Evolutionary conservation across 1,140 invertebrate species (phyloP), one percentile per base, ranked within the genome.

Genomic region (fruit fly (Drosophila melanogaster)): DNA sequence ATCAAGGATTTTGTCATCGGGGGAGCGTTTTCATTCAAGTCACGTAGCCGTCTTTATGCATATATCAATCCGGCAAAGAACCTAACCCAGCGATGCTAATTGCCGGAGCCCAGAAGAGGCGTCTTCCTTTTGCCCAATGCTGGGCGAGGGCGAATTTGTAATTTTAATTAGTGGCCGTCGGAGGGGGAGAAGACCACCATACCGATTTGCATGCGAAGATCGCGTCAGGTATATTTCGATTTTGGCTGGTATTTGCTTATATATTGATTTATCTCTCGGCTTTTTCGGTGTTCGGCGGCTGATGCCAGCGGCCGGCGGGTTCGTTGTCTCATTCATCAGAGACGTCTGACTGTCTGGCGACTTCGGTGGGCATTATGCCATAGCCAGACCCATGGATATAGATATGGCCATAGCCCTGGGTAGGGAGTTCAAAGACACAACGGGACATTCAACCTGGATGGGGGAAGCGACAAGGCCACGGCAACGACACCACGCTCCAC

Each of bases 171-270:
- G 38, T 50, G 49, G 15, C 46, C 55, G 40, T 43, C 15, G 37
- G 19, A 2, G 59, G 46, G 59, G 46, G 64, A 53, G 77, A 61
- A 51, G 55, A 40, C 50, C 38, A 59, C 24, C 41, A 30, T 26
- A 44, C 40, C 53, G 12, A 87, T 87, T 87, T 83, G 79, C 83
- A 87, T 87, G 71, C 59, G 70, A 76, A 87, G 84, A 89, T 83
- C 83, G 81, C 55, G 84, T 89, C 83, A 87, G 83, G 83, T 87
- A 87, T 86, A 87, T 86, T 86, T 87, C 61, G 81, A 74, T 76
- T 79, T 84, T 57, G 76, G 51, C 62, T 81, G 79, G 43, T 54
- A 74, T 81, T 61, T 41, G 40, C 33, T 49, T 71, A 77, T 70
- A 62, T 71, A 62, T 71, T 79, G 43, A 66, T 77, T 65, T 58